Evolutionary conservation across 2,888 invertebrate genomes (phyloP), one percentile per base, ranked within the genome.

Genomic region (Steinernema scapterisci): DNA sequence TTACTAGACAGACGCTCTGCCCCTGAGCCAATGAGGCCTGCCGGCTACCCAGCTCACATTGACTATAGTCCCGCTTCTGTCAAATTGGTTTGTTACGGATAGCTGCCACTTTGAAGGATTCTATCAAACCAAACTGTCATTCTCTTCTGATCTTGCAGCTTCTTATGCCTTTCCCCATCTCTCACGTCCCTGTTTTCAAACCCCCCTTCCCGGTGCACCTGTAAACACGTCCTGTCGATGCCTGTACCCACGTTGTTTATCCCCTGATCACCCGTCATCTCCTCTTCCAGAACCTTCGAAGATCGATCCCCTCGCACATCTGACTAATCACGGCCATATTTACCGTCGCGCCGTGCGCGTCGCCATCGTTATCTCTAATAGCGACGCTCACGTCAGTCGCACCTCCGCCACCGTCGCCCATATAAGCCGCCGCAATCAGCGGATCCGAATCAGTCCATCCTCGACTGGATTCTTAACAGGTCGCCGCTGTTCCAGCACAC

Each of bases 1-100:
- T 80, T 81, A 81, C 81, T 73, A 81, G 81, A 81, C 81, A 81
- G 81, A 81, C 81, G 81, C 81, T 81, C 81, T 81, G 75, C 80
- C 80, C 74, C 80, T 80, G 79, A 80, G 80, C 80, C 79, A 79
- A 79, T 77, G 77, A 79, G 79, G 79, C 79, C 9, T 38, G 5
- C n/a, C n/a, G n/a, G n/a, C 38, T 38, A 38, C 38, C 9, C 9
- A 6, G 38, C 3, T 9, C 9, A 9, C 3, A 3, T 38, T 9
- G 38, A 38, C 38, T 38, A 38, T 38, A 9, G 9, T 9, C 3
- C 5, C 38, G 38, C 38, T 38, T 38, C 38, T 9, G 38, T 38
- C 38, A 38, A 38, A n/a, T n/a, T n/a, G n/a, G n/a, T n/a, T n/a
- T n/a, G n/a, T n/a, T n/a, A n/a, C n/a, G n/a, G n/a, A n/a, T n/a